Evolutionary conservation across 2,888 invertebrate species (phyloP), one percentile per base, ranked within the genome.

Genomic region (Trichogramma evanescens): DNA sequence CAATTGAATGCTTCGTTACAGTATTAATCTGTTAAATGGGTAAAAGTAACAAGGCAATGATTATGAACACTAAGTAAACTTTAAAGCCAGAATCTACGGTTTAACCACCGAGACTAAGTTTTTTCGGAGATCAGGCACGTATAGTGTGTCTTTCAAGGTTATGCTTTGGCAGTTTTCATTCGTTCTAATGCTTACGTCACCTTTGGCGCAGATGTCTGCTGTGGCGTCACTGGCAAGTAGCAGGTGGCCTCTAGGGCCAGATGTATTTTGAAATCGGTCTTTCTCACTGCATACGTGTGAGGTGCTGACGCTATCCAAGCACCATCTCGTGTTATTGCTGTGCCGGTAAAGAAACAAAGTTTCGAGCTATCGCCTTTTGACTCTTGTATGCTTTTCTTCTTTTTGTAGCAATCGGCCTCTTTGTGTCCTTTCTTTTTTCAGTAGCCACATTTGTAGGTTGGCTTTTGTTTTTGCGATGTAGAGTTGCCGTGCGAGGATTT

Each of bases 131-230:
- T 65, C 63, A 26, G 62, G 62, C 8, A 62, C 58, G 13, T 53
- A 61, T 9, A 64, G 50, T 3, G 63, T 63, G 41, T 65, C 57
- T 41, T 63, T 53, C n/a, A 63, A 53, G 42, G 52, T 46, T 2
- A 63, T 52, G 40, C 46, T 44, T 39, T 41, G 41, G 45, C 54
- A 45, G 39, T 39, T 44, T 8, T 43, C 49, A 38, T 13, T 6
- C 2, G 51, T 46, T 8, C 9, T 40, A 5, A 58, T 6, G 39
- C 40, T 9, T 9, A 55, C 46, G 10, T 55, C 46, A 8, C 55
- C 55, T 13, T 46, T 55, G 9, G 40, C 55, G 6, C 43, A 8
- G 4, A 53, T 9, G 1, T 5, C 42, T 2, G 44, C 43, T 3
- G 53, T 53, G 43, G 7, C 10, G 4, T 53, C 26, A 8, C 53